phyloP scores from a whole-genome alignment of 2,113 vertebrate genomes.

The Rhegmatorhina hoffmannsi region DNA sequence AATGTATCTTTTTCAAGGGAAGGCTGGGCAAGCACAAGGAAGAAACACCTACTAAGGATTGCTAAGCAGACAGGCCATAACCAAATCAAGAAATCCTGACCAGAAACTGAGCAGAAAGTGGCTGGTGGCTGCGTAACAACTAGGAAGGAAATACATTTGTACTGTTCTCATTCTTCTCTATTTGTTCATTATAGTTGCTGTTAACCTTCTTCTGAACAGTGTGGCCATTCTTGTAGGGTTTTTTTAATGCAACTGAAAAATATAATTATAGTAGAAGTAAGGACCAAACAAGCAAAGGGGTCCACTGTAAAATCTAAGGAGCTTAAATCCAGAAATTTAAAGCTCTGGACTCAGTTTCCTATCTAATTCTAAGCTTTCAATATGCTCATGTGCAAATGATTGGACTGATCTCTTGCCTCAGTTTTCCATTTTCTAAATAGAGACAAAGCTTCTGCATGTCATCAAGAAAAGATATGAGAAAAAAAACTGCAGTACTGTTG shows the following conservation, averaged over 20 bases:
- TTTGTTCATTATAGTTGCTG: not conserved
- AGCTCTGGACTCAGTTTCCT: not conserved
- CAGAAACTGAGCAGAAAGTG: not conserved
- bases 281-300: not conserved
- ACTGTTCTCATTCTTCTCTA: not conserved
- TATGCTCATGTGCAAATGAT: not conserved
- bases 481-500: not conserved
- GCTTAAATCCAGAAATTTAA: fast-evolving
- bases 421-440: not conserved
- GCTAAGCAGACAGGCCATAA: not conserved
- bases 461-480: not conserved
- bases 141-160: not conserved
- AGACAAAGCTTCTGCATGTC: not conserved
- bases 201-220: not conserved
- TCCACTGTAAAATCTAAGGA: not conserved
- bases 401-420: not conserved
- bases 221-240: fast-evolving
- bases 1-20: not conserved
- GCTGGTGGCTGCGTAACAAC: not conserved
- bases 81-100: not conserved
- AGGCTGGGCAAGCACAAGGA: not conserved
- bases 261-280: not conserved
- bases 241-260: not conserved
- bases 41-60: not conserved
- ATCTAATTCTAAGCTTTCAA: not conserved